Percentiles rank a stretch among this genome's conserved stretches.
phyloP scores from a whole-genome alignment of 1,140 invertebrate genomes.

The Zophobas morio region DNA sequence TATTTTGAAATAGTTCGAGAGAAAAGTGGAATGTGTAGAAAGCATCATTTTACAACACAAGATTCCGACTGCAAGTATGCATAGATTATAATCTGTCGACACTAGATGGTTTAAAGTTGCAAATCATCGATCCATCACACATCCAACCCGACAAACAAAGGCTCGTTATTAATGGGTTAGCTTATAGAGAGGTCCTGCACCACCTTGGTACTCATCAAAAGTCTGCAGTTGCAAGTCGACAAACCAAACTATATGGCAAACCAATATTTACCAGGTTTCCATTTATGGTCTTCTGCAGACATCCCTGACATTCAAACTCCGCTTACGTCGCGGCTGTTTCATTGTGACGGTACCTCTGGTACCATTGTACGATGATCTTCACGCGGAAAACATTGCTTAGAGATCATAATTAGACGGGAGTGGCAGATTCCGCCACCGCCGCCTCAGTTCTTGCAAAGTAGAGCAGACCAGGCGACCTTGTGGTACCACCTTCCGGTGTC shows the following conservation, averaged over 20 bases:
- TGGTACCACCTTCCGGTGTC: slow-evolving; percentile 38
- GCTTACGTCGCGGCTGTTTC: neutral
- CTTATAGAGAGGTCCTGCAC: neutral
- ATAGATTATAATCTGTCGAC: neutral
- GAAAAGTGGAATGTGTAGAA: slow-evolving; percentile 14
- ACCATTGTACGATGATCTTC: slow-evolving; percentile 14
- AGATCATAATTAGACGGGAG: slow-evolving; percentile 25
- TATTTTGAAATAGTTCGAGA: slow-evolving; percentile 20
- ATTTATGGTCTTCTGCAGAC: slow-evolving; percentile 9
- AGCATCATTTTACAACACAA: slow-evolving; percentile 31
- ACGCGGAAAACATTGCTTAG: slow-evolving; percentile 27
- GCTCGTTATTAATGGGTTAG: neutral
- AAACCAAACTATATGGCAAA: neutral
- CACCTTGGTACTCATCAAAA: neutral
- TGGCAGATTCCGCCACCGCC: slow-evolving; percentile 44
- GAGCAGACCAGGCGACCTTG: slow-evolving; percentile 47
- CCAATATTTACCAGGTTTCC: slow-evolving; percentile 27
- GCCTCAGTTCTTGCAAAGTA: slow-evolving; percentile 39
- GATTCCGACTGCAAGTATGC: neutral
- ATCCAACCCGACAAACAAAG: neutral
- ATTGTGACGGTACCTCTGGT: neutral
- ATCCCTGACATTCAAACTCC: slow-evolving; percentile 17
- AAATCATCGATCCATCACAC: slow-evolving; percentile 25
- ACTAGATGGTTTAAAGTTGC: slow-evolving; percentile 25
- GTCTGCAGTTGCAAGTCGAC: neutral